Conservation (phyloP, 2,888 invertebrate species). For the Lepidocyrtinus sp. region DNA sequence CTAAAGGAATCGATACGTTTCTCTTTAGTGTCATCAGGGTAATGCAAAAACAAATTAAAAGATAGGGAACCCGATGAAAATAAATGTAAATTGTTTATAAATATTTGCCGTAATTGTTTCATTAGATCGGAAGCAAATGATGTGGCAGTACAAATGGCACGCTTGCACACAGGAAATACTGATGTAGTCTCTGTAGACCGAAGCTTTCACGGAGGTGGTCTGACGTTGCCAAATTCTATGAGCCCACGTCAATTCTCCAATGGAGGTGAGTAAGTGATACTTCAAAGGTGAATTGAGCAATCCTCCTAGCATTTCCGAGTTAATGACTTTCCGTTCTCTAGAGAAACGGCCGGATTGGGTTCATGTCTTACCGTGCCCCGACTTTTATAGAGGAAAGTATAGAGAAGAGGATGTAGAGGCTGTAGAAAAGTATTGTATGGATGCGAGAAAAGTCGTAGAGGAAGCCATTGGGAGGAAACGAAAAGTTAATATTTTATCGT, state of each 20-base stretch:
- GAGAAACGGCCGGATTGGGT: slow-evolving; percentile 67
- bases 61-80: neutral
- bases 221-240: slow-evolving; percentile 72
- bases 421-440: slow-evolving; percentile 69
- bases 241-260: slow-evolving; percentile 67
- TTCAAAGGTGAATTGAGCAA: neutral
- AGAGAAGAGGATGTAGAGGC: slow-evolving; percentile 65
- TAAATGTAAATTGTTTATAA: neutral
- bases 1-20: slow-evolving; percentile 73
- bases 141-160: slow-evolving; percentile 76
- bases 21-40: slow-evolving; percentile 77
- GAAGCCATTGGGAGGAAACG: slow-evolving; percentile 63
- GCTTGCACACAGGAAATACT: slow-evolving; percentile 75
- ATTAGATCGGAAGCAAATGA: slow-evolving; percentile 78
- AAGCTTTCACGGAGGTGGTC: slow-evolving; percentile 77
- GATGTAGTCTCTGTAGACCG: slow-evolving; percentile 74
- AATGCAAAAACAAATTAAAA: slow-evolving; percentile 62
- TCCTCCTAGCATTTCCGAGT: neutral
- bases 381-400: slow-evolving; percentile 70
- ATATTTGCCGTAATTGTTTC: slow-evolving; percentile 71
- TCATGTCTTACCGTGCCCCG: slow-evolving; percentile 71
- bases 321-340: too few relatives aligned
- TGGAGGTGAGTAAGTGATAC: slow-evolving; percentile 37
- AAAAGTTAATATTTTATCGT: too few relatives aligned
- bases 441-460: slow-evolving; percentile 68